Evolutionary conservation across 2,113 vertebrate genomes (phyloP), one percentile per base, ranked within the genome.

Genomic region (Hippoglossus stenolepis): DNA sequence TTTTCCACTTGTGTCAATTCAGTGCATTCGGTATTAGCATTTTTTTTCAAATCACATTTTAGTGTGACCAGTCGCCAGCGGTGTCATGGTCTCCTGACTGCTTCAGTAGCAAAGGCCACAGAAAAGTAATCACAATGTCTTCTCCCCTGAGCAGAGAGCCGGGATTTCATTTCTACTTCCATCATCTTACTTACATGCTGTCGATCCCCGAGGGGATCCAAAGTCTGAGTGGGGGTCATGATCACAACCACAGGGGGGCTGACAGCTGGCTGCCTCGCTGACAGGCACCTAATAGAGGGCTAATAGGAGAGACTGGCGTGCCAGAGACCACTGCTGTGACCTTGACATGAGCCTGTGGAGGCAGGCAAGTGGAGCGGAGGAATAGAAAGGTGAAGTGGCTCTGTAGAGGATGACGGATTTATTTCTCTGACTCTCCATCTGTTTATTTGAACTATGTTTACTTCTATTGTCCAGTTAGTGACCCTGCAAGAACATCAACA

Each of bases 61-160:
- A 43, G 61, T 64, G 31, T 64, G 61, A 64, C 35, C 4, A 2
- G 17, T 43, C 47, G 35, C 74, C 28, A 17, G 26, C 35, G 59
- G 80, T 83, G 81, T 58, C 17, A 79, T n/a, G 40, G 71, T 77
- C 56, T 68, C 40, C 53, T 28, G 7, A 56, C 78, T 40, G 45
- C 61, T 65, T 69, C 51, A 31, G 56, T 11, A 21, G 66, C 70
- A 83, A 83, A 76, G 81, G 77, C 74, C 60, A 45, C 71, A 60
- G 75, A 85, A 76, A 90, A 84, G 86, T 85, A 83, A 92, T 88
- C 83, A 87, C 80, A 83, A 14, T 73, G 79, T 82, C 79, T 69
- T 69, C 78, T 81, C 79, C 79, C 77, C 56, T 38, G 83, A 80
- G 85, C 23, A 31, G 14, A 15, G 67, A 77, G 79, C 67, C 26